Evolutionary conservation across 1,140 invertebrate genomes (phyloP).

Genomic region (Propsilocerus akamusi): DNA sequence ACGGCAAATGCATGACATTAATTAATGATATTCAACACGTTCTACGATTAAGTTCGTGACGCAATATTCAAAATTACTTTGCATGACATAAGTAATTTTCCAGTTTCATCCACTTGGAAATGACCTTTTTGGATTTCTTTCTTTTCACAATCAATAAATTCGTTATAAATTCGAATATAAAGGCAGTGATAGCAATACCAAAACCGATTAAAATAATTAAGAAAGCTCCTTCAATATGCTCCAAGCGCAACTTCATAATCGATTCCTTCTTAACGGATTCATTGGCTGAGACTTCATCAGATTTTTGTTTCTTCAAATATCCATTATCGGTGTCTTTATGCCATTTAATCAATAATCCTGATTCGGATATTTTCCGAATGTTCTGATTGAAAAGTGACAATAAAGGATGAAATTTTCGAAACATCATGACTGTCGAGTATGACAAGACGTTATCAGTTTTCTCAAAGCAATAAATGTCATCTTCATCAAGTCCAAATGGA

Average conservation of each 20-base stretch:
- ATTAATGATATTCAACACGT: too few species aligned
- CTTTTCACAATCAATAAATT: background rate
- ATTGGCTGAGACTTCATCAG: background rate
- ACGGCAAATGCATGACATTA: too few species aligned
- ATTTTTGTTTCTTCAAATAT: background rate
- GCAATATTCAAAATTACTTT: too few species aligned
- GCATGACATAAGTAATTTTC: background rate
- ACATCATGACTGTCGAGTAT: conserved; percentile 2
- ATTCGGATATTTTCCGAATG: conserved; percentile 4
- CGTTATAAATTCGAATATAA: background rate
- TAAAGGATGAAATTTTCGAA: conserved; percentile 2
- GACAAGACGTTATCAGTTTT: background rate
- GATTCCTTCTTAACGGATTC: too few species aligned
- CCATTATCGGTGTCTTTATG: background rate
- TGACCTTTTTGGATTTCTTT: background rate
- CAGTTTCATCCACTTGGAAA: background rate
- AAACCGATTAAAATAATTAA: conserved; percentile 1
- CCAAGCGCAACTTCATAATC: background rate
- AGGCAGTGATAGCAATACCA: background rate
- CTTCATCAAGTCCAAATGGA: background rate
- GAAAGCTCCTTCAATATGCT: conserved; percentile 1
- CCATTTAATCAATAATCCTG: conserved; percentile 3
- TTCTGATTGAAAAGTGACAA: conserved; percentile 1
- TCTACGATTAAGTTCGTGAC: too few species aligned
- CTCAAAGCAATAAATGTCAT: conserved; percentile 5